Percentiles rank a stretch among this genome's conserved stretches.
Evolutionary conservation across 2,888 invertebrate species (phyloP).

Genomic region (Tanytarsus gracilentus): DNA sequence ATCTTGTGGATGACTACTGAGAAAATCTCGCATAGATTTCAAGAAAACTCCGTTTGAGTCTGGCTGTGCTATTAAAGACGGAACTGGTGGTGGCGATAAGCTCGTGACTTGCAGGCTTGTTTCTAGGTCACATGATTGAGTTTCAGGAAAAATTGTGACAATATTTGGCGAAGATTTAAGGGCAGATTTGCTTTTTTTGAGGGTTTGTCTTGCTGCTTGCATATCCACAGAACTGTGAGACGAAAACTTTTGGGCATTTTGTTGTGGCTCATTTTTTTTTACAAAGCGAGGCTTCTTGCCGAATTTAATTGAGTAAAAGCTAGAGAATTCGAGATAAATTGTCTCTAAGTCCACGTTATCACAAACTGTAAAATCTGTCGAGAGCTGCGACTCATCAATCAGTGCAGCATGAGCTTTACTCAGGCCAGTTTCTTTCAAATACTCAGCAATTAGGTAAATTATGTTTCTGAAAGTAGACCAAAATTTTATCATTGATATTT

Average conservation of each 20-base stretch:
- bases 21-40: constrained; percentile 14
- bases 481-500: neutral
- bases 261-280: constrained; percentile 39
- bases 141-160: neutral
- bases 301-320: constrained; percentile 76
- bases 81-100: constrained; percentile 8
- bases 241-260: neutral
- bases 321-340: constrained; percentile 80
- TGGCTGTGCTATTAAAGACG: no score
- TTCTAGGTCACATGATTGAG: neutral
- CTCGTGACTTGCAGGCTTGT: constrained; percentile 10
- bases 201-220: constrained; percentile 2
- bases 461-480: constrained; percentile 38
- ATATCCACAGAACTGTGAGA: neutral
- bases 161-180: constrained; percentile 14
- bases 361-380: constrained; percentile 63
- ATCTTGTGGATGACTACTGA: constrained; percentile 44
- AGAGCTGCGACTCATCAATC: constrained; percentile 60
- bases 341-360: constrained; percentile 87
- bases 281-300: constrained; percentile 78
- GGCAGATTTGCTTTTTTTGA: neutral
- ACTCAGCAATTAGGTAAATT: constrained; percentile 57
- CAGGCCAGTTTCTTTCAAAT: constrained; percentile 57
- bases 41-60: constrained; percentile 1
- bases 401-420: constrained; percentile 56